Evolutionary conservation across 2,888 invertebrate species (phyloP), one percentile per base, ranked within the genome.

Genomic region (Caenorhabditis angaria): DNA sequence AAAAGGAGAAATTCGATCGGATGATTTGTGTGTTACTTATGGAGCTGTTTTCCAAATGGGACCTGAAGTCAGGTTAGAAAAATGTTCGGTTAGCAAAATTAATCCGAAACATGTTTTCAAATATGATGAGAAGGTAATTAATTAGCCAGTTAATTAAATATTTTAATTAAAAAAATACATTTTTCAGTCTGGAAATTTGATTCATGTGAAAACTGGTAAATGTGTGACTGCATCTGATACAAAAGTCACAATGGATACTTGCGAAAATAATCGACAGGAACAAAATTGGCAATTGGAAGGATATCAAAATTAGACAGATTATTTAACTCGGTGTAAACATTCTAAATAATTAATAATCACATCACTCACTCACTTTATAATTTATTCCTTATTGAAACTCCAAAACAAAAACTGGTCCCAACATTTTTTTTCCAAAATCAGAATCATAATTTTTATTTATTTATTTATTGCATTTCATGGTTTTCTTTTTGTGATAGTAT

Each of bases 1-100:
- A 20, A 74, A 71, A 48, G 87, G 86, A n/a, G 85, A 86, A 61
- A 69, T 87, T 24, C 79, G 86, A 27, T 80, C 84, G 4, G 87
- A 87, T 61, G 87, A 87, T 60, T 62, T 83, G 20, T 87, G 87
- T 70, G 71, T 87, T 24, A 76, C 85, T 0, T 76, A 77, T 14
- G 78, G 75, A 5, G 64, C 71, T 20, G 70, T 66, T 32, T 71
- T 59, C 58, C 65, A 65, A 47, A 53, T 69, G 35, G 70, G 70
- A 55, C 69, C 70, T 25, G 67, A 66, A n/a, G 61, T 83, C 27
- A 61, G 70, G 35, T 25, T 72, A 50, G 85, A 85, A 35, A 81
- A 81, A 61, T 85, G 85, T 56, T 63, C 77, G 5, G 75, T 76
- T 25, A 78, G 77, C 41, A 74, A 75, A 28, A 61, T 76, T 18